Evolutionary conservation across 2,113 vertebrate species (phyloP), one percentile per base, ranked within the genome.

Genomic region (Syngnathus scovelli): DNA sequence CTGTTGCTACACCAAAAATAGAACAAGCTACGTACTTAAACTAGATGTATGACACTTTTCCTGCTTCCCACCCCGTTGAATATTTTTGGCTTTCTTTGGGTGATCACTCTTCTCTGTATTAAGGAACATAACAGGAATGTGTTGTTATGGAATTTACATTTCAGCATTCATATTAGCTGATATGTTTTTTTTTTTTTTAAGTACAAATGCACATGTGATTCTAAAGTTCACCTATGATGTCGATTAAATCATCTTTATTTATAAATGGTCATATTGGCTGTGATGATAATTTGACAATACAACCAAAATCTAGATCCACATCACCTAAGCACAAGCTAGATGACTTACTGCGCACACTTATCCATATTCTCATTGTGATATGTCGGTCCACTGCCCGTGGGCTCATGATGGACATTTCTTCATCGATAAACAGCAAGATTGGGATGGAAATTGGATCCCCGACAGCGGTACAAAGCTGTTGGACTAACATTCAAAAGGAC

Each of bases 271-370:
- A 33, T 64, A 72, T 71, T 72, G 69, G 61, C 74, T 64, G 71
- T 68, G 52, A 75, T 70, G 70, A 68, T 70, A 69, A 60, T 73
- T 55, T 59, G 21, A 70, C 49, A 75, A 55, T 58, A 54, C 8
- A 36, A 66, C 72, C 39, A 76, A 75, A 78, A 78, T 72, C 60
- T 37, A 70, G 7, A 49, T 64, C 48, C 37, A 66, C 36, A 16
- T 61, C 59, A 67, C 75, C 77, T 80, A 78, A 66, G 77, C 62
- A 66, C 61, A 8, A 44, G 67, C 71, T 48, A 44, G 61, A 55
- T 48, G 21, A 65, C 66, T 69, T 74, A 39, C 64, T 72, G 76
- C 79, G 76, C 79, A 79, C 77, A 76, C 85, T 77, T 70, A 61
- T 78, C 76, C 37, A 67, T 64, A 82, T 72, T 60, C 64, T 72